Conservation (phyloP, 2,888 invertebrate species). For the Phorcus lineatus region DNA sequence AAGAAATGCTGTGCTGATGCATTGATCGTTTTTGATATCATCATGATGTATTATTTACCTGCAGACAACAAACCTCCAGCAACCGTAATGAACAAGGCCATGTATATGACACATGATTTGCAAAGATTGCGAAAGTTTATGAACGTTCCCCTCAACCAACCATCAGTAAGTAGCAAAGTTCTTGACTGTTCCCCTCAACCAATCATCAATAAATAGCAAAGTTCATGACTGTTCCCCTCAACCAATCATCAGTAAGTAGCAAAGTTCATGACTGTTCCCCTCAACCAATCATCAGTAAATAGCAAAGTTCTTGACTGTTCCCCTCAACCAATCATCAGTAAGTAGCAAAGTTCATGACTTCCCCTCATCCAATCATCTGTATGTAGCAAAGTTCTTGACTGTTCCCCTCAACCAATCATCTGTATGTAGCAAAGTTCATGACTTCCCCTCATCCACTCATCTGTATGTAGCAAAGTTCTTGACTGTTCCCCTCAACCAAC, state of each 20-base stretch:
- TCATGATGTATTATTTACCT: too few relatives aligned
- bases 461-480: too few relatives aligned
- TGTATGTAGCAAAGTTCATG: slow-evolving; percentile 41
- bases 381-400: slow-evolving; percentile 70
- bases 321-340: slow-evolving; percentile 68
- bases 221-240: slow-evolving; percentile 74
- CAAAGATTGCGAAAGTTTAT: slow-evolving; percentile 69
- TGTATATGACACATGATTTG: slow-evolving; percentile 74
- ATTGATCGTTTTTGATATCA: too few relatives aligned
- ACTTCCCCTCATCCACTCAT: too few relatives aligned
- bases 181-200: too few relatives aligned
- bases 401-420: slow-evolving; percentile 73
- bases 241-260: slow-evolving; percentile 60
- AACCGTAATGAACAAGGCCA: slow-evolving; percentile 71
- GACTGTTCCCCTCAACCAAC: too few relatives aligned
- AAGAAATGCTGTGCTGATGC: too few relatives aligned
- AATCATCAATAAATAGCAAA: slow-evolving; percentile 53
- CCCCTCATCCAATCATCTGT: not conserved
- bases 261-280: too few relatives aligned
- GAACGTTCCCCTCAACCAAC: slow-evolving; percentile 72
- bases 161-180: slow-evolving; percentile 51
- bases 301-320: slow-evolving; percentile 72
- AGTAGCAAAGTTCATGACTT: slow-evolving; percentile 18
- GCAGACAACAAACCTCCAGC: slow-evolving; percentile 75
- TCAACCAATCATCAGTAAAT: slow-evolving; percentile 44